Evolutionary conservation across 2,797 vertebrate genomes (phyloP).

Genomic region (Margarornis squamiger): DNA sequence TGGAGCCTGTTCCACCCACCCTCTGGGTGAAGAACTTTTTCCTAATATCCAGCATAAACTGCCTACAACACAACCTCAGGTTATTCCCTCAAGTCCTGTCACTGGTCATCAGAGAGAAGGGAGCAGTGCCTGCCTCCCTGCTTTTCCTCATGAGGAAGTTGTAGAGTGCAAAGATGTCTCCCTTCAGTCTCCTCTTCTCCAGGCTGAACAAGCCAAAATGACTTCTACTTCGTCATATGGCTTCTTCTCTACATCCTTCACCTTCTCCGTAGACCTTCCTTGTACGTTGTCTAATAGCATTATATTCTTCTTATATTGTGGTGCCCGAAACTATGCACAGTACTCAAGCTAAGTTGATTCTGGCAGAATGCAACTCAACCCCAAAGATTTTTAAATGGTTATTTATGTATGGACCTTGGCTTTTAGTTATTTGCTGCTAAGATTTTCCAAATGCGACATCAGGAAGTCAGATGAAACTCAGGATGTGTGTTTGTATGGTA

Average conservation of each 20-base stretch:
- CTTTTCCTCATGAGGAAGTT: not conserved
- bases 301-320: not conserved
- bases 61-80: not conserved
- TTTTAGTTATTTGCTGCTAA: not conserved
- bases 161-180: fast-evolving
- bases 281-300: not conserved
- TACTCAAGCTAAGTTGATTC: not conserved
- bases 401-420: not conserved
- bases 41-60: not conserved
- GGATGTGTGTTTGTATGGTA: not conserved
- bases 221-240: not conserved
- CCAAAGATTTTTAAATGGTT: not conserved
- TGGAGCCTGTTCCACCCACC: fast-evolving
- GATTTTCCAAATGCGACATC: not conserved
- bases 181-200: not conserved
- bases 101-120: not conserved
- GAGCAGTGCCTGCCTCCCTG: not conserved
- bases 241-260: not conserved
- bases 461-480: not conserved
- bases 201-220: not conserved
- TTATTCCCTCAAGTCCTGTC: fast-evolving
- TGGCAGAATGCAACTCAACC: not conserved
- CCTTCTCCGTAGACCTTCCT: not conserved
- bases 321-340: not conserved
- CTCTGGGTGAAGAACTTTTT: not conserved